Percentiles rank a stretch among this genome's conserved stretches.
phyloP scores from a whole-genome alignment of 2,888 invertebrate species.

The Himalopsyche anomala region DNA sequence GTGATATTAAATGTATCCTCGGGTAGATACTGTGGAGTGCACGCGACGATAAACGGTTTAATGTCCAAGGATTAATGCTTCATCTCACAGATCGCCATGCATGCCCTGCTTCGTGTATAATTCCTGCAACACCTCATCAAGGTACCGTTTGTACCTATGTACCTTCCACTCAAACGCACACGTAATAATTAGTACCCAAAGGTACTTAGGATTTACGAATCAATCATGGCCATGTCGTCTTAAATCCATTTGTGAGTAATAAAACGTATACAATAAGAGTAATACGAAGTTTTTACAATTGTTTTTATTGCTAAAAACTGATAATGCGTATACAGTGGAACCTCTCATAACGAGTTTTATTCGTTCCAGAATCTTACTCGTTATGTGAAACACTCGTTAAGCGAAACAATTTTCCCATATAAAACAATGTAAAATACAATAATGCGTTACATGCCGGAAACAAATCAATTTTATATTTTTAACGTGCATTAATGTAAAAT shows the following conservation, averaged over 20 bases:
- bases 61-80: slow-evolving; percentile 49
- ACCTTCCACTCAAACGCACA: background rate
- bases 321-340: too few relatives aligned
- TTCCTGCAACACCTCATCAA: slow-evolving; percentile 34
- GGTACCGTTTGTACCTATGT: background rate
- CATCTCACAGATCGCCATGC: slow-evolving; percentile 47
- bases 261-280: too few relatives aligned
- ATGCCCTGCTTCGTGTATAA: slow-evolving; percentile 5
- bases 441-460: too few relatives aligned
- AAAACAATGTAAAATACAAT: too few relatives aligned
- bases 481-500: too few relatives aligned
- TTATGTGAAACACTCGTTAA: too few relatives aligned
- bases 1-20: slow-evolving; percentile 26
- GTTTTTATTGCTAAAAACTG: too few relatives aligned
- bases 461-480: too few relatives aligned
- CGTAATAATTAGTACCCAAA: slow-evolving; percentile 18
- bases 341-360: too few relatives aligned
- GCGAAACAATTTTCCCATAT: too few relatives aligned
- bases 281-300: too few relatives aligned
- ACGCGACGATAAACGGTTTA: slow-evolving; percentile 51
- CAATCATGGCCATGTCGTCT: background rate
- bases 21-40: slow-evolving; percentile 8
- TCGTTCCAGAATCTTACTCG: too few relatives aligned
- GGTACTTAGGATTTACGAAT: background rate
- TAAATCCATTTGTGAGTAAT: background rate